These are phyloP conservation scores for Botia almorhae DNA, from an alignment of 2,797 vertebrate species.

Conservation along the genomic window DNA sequence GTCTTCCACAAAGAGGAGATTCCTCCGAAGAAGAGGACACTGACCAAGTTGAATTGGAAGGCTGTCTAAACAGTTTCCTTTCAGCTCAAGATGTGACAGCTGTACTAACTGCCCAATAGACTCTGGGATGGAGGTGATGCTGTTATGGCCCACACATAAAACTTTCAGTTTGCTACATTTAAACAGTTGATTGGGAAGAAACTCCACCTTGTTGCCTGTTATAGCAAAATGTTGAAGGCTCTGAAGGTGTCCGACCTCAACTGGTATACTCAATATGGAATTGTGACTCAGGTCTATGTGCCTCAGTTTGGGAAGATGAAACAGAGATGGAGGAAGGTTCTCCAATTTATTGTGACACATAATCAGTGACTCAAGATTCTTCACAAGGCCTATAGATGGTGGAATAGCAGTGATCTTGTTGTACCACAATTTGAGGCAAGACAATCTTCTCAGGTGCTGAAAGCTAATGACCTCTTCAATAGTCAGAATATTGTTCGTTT, in stretches of 20 bases:
- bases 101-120: constrained; percentile 86
- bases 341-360: constrained; percentile 97
- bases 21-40: constrained; percentile 90
- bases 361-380: constrained; percentile 91
- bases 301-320: constrained; percentile 91
- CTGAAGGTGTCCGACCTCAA: constrained; percentile 88
- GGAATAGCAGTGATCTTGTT: constrained; percentile 96
- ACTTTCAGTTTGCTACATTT: constrained; percentile 91
- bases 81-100: constrained; percentile 92
- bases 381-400: constrained; percentile 89
- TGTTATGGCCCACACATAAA: constrained; percentile 91
- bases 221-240: constrained; percentile 93
- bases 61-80: constrained; percentile 92
- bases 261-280: constrained; percentile 85
- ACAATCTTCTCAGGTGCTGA: constrained; percentile 95
- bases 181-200: constrained; percentile 91
- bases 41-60: constrained; percentile 87
- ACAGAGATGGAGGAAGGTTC: constrained; percentile 87
- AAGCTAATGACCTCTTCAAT: constrained; percentile 98
- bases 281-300: constrained; percentile 92
- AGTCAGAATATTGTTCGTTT: constrained; percentile 93
- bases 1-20: constrained; percentile 89
- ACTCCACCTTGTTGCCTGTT: constrained; percentile 91
- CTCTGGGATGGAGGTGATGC: constrained; percentile 87
- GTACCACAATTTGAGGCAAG: constrained; percentile 96